phyloP scores from a whole-genome alignment of 37 sponge, comb jelly and placozoan species.

The Agelas oroides region DNA sequence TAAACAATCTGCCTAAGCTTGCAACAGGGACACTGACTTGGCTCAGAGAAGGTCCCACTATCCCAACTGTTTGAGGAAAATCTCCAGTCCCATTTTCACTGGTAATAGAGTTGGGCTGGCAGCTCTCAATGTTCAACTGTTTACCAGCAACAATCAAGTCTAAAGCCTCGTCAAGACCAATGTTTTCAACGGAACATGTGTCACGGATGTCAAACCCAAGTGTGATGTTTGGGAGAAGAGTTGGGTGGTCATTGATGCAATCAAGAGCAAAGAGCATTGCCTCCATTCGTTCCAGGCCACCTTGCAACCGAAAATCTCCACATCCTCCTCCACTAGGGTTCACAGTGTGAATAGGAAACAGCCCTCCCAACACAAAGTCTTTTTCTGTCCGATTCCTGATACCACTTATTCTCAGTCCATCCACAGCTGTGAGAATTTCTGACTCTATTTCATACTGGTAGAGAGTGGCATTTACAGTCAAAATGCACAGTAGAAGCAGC shows the following conservation, averaged over 20 bases:
- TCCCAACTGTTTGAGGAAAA: conserved; percentile 2
- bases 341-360: too few relatives aligned
- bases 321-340: conserved; percentile 44
- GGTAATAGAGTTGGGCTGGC: background rate
- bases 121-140: conserved; percentile 18
- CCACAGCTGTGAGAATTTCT: too few relatives aligned
- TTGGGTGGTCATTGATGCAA: conserved; percentile 62
- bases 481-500: too few relatives aligned
- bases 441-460: too few relatives aligned
- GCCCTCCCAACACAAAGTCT: too few relatives aligned
- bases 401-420: too few relatives aligned
- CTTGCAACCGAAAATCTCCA: conserved; percentile 48
- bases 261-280: conserved; percentile 90
- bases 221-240: conserved; percentile 57
- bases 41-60: conserved; percentile 77
- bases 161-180: conserved; percentile 69
- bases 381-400: too few relatives aligned
- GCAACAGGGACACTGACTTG: conserved; percentile 58
- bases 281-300: conserved; percentile 87
- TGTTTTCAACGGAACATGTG: conserved; percentile 67
- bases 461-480: too few relatives aligned
- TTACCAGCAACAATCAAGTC: conserved; percentile 56
- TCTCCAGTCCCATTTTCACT: background rate
- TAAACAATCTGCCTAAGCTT: conserved; percentile 65
- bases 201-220: conserved; percentile 90